These are phyloP conservation scores for Odontamblyopus lacepedii DNA, from an alignment of 2,797 vertebrate species.

Conservation along the genomic window DNA sequence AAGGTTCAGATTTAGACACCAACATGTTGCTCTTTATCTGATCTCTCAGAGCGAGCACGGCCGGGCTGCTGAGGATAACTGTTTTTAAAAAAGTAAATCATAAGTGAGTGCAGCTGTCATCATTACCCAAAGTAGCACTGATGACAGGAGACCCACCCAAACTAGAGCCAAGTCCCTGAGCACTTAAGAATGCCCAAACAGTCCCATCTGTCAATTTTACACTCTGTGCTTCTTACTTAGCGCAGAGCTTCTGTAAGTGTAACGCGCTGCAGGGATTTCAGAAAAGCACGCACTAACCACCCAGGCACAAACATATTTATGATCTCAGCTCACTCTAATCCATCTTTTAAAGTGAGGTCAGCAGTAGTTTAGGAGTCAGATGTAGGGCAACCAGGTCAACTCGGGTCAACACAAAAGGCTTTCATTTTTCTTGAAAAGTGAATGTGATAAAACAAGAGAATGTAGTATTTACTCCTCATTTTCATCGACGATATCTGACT, in stretches of 20 bases:
- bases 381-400: conserved; percentile 16
- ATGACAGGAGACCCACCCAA: conserved; percentile 60
- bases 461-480: background rate
- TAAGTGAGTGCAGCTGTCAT: conserved; percentile 51
- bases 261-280: conserved; percentile 62
- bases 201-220: conserved; percentile 70
- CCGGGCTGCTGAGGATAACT: conserved; percentile 23
- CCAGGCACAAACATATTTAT: conserved; percentile 64
- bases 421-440: background rate
- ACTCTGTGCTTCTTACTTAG: conserved; percentile 66
- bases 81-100: conserved; percentile 58
- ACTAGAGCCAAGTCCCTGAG: conserved; percentile 56
- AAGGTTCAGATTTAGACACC: conserved; percentile 65
- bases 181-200: conserved; percentile 65
- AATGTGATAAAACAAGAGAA: background rate
- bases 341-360: conserved; percentile 42
- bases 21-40: conserved; percentile 71
- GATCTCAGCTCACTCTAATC: conserved; percentile 56
- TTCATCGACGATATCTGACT: background rate
- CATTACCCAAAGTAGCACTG: conserved; percentile 52
- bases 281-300: conserved; percentile 53
- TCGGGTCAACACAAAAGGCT: conserved; percentile 22
- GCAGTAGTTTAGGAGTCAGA: conserved; percentile 42
- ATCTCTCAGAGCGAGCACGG: conserved; percentile 15
- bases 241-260: conserved; percentile 48